These are phyloP conservation scores for Callorhinus ursinus DNA, from an alignment of 2,113 vertebrate genomes.

Conservation along the genomic window DNA sequence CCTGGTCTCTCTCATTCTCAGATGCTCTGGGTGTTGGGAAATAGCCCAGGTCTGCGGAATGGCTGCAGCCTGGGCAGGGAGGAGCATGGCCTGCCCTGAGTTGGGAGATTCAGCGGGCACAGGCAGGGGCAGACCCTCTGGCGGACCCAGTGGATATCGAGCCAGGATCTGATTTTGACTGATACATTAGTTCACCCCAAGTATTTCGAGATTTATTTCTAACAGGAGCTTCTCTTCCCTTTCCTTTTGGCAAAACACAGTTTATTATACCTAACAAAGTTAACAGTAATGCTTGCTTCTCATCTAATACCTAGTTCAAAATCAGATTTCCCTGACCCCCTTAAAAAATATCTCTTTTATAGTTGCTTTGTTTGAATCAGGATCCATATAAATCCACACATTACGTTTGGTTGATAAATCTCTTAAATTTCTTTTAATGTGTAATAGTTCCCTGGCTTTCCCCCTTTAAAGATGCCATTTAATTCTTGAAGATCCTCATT, in stretches of 20 bases:
- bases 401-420: not conserved
- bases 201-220: slow-evolving; percentile 34
- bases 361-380: not conserved
- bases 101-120: not conserved
- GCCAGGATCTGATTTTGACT: not conserved
- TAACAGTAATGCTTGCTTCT: not conserved
- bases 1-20: not conserved
- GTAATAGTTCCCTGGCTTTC: not conserved
- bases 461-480: not conserved
- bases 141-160: too few relatives aligned
- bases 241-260: not conserved
- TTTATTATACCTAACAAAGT: not conserved
- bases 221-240: not conserved
- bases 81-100: not conserved
- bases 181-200: not conserved
- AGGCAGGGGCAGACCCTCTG: not conserved
- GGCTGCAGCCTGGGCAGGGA: not conserved
- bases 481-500: not conserved
- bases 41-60: not conserved
- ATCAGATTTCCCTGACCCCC: not conserved
- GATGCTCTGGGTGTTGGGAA: not conserved
- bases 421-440: not conserved
- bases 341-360: not conserved
- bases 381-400: not conserved
- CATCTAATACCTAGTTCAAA: not conserved